phyloP scores from a whole-genome alignment of 2,797 vertebrate genomes.

The Phaenicophaeus curvirostris region DNA sequence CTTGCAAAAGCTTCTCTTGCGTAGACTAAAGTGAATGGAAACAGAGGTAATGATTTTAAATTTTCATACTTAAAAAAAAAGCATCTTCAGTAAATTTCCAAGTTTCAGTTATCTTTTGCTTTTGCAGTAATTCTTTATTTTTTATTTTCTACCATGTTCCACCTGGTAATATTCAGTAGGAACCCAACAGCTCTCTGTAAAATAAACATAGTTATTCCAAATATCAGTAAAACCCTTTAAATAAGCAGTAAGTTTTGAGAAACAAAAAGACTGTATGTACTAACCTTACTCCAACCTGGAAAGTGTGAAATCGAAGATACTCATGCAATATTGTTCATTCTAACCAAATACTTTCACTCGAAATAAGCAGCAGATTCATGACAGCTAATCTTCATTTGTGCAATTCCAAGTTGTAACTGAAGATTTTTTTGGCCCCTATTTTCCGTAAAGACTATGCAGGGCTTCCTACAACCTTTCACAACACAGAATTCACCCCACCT shows the following conservation, averaged over 20 bases:
- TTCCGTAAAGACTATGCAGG: neutral
- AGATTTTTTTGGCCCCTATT: neutral
- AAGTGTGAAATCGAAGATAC: neutral
- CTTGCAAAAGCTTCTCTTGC: constrained; percentile 82
- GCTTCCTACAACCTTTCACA: neutral
- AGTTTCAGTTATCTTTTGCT: neutral
- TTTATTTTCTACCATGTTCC: neutral
- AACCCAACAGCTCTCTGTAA: neutral
- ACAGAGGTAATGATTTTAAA: neutral
- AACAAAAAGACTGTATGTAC: neutral
- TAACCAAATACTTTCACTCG: neutral
- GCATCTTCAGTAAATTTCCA: neutral
- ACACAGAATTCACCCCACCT: neutral
- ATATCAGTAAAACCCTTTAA: neutral
- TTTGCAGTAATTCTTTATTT: neutral
- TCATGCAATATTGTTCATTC: neutral
- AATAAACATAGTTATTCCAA: neutral
- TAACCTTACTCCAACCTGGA: neutral
- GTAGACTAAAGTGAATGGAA: constrained; percentile 74
- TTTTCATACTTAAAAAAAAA: neutral
- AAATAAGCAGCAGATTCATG: neutral
- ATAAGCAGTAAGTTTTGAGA: neutral
- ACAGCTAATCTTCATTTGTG: neutral
- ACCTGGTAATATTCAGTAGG: neutral
- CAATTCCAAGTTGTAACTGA: neutral